These are phyloP conservation scores for Ophraella communa DNA, from an alignment of 2,888 invertebrate species.

Conservation along the genomic window DNA sequence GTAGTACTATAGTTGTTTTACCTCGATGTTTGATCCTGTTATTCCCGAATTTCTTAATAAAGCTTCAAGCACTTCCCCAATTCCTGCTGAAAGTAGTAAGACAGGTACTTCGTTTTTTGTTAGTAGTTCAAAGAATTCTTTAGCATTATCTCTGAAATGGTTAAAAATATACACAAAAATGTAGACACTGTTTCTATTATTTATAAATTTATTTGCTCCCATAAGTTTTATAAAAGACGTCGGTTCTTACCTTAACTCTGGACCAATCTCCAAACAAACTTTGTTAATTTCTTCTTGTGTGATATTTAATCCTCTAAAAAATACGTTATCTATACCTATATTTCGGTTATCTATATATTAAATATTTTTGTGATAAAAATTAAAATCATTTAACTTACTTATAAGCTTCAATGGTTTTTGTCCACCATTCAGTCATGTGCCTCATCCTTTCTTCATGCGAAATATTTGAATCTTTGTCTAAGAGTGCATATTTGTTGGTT, in stretches of 20 bases:
- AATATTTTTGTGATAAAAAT: neutral
- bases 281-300: constrained; percentile 64
- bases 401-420: constrained; percentile 66
- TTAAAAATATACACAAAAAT: too few relatives aligned
- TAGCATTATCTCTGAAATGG: constrained; percentile 76
- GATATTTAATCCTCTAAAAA: constrained; percentile 64
- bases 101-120: constrained; percentile 75
- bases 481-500: constrained; percentile 77
- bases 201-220: too few relatives aligned
- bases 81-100: constrained; percentile 93
- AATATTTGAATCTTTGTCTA: constrained; percentile 81
- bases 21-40: constrained; percentile 74
- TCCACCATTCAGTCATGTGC: constrained; percentile 84
- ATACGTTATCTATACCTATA: neutral
- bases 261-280: constrained; percentile 60
- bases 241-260: constrained; percentile 62
- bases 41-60: constrained; percentile 74
- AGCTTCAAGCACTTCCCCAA: constrained; percentile 86
- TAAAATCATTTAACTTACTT: constrained; percentile 55
- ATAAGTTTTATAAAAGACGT: too few relatives aligned
- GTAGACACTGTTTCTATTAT: too few relatives aligned
- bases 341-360: neutral
- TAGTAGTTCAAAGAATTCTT: constrained; percentile 70
- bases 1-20: constrained; percentile 47
- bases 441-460: constrained; percentile 73